A percentile compares a stretch with the other conserved stretches of the same genome.
These are phyloP conservation scores for Parazoanthus swiftii DNA, from an alignment of 92 coral and sea anemone species.

Conservation along the genomic window DNA sequence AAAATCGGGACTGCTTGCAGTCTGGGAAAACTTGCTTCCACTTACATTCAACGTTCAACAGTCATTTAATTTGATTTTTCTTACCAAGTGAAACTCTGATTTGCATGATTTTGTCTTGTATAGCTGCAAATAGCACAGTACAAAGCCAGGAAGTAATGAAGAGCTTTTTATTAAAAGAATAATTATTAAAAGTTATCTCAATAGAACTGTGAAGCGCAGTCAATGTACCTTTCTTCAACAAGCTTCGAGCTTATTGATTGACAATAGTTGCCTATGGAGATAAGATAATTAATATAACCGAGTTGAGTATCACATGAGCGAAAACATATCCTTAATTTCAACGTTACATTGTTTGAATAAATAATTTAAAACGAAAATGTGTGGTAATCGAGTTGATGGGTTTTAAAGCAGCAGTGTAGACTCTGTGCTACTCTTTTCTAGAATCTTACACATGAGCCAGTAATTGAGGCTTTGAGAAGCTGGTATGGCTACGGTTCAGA, in stretches of 20 bases:
- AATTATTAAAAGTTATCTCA: background rate
- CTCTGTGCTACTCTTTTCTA: too few relatives aligned
- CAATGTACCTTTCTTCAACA: background rate
- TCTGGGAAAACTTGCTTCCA: too few relatives aligned
- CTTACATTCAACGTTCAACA: background rate
- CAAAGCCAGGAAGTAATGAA: background rate
- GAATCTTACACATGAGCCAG: too few relatives aligned
- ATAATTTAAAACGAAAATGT: background rate
- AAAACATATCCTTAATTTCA: background rate
- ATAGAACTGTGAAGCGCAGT: background rate
- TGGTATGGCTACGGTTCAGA: too few relatives aligned
- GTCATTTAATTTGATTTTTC: background rate
- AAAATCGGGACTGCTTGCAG: too few relatives aligned
- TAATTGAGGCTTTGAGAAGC: too few relatives aligned
- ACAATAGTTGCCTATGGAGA: background rate
- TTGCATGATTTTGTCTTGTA: background rate
- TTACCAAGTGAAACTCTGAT: background rate
- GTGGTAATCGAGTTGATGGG: background rate
- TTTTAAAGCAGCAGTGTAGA: background rate
- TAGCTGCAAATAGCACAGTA: background rate
- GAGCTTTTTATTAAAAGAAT: background rate
- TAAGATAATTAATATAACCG: background rate
- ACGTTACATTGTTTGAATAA: slow-evolving; percentile 11
- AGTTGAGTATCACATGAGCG: background rate
- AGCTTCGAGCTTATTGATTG: background rate